Evolutionary conservation across 2,888 invertebrate genomes (phyloP), one percentile per base, ranked within the genome.

Genomic region (Caenorhabditis zanzibari): DNA sequence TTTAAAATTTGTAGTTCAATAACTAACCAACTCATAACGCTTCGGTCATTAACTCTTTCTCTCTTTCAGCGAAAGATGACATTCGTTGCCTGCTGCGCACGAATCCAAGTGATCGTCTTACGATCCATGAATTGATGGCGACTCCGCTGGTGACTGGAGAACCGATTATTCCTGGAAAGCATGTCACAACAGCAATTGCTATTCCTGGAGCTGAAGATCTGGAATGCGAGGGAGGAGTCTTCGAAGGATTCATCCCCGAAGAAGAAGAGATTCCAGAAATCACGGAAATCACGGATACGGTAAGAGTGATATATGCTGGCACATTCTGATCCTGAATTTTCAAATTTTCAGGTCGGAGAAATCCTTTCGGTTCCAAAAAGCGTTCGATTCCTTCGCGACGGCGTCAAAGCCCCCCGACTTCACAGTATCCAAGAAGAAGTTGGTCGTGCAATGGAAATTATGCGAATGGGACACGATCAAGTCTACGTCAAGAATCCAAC

Each of bases 351-450:
- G 69, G 76, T 77, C n/a, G 74, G 54, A 22, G 85, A 85, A 68
- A 77, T 80, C 24, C 81, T 79, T 44, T 75, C 85, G n/a, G 82
- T 89, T 26, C 88, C 89, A 22, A 83, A 85, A 22, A 86, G 86
- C 44, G 89, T 88, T 22, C 85, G 88, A 24, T 89, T 89, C 86
- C 82, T 89, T n/a, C 79, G 86, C 14, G 89, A 89, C 28, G 88
- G 88, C n/a, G 88, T 89, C 71, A 91, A 90, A 56, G 88, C 90
- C 12, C 89, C 89, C 54, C 85, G 91, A 49, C 85, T 91, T 10
- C 90, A 90, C 84, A 89, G 89, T 69, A 91, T 91, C 41, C 91
- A 91, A 81, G 90, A 91, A 76, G 90, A 91, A 82, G 91, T 91
- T 74, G 88, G 90, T 32, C 89, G 90, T 35, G 91, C 91, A 5